These are phyloP conservation scores for Drosophila hamatofila DNA, from an alignment of 2,888 invertebrate genomes.

Conservation along the genomic window DNA sequence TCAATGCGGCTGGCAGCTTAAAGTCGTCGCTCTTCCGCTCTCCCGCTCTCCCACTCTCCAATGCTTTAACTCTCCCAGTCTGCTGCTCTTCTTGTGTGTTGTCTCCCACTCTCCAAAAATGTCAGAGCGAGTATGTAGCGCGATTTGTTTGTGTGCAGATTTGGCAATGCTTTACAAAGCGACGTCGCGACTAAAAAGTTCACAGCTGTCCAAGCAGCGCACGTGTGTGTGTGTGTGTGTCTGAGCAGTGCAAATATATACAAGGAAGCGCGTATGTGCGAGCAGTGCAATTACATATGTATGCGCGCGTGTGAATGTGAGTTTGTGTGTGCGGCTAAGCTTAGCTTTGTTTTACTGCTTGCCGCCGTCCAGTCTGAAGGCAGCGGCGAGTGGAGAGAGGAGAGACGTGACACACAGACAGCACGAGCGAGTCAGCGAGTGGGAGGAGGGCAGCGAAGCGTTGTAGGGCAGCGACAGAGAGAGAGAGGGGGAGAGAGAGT, in stretches of 20 bases:
- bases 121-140: constrained; percentile 53
- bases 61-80: neutral
- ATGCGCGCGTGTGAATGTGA: neutral
- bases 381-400: constrained; percentile 45
- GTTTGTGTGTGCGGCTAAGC: constrained; percentile 49
- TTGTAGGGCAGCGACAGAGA: neutral
- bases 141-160: constrained; percentile 70
- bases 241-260: constrained; percentile 7
- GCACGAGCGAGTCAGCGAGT: neutral
- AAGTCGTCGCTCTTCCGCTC: constrained; percentile 35
- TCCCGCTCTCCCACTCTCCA: neutral
- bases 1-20: constrained; percentile 60
- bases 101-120: constrained; percentile 18
- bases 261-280: neutral
- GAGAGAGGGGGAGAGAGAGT: neutral
- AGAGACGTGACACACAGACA: constrained; percentile 53
- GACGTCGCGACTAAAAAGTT: constrained; percentile 31
- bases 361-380: constrained; percentile 56
- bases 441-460: neutral
- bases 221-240: constrained; percentile 5
- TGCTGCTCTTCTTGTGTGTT: constrained; percentile 1
- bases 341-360: constrained; percentile 75
- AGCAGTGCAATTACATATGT: constrained; percentile 13
- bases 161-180: constrained; percentile 43
- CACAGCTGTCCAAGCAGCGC: constrained; percentile 22